phyloP scores from a whole-genome alignment of 2,113 vertebrate species.

The Leptosomus discolor region DNA sequence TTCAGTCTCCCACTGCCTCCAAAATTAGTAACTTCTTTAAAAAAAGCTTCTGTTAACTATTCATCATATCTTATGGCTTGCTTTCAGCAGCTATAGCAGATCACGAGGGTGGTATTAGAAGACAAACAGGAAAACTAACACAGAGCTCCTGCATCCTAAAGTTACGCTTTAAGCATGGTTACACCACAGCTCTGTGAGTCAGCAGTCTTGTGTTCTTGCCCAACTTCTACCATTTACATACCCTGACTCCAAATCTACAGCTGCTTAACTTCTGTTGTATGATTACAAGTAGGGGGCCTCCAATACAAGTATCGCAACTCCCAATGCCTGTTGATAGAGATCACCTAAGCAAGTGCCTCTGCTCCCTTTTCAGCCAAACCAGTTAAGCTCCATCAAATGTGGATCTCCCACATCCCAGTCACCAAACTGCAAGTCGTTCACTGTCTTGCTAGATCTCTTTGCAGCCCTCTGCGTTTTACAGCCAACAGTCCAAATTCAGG shows the following conservation, averaged over 20 bases:
- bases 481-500: not conserved
- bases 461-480: not conserved
- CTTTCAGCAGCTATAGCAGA: not conserved
- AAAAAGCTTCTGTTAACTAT: not conserved
- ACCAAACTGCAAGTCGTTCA: not conserved
- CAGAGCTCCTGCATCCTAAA: not conserved
- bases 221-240: not conserved
- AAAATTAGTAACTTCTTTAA: not conserved
- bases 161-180: not conserved
- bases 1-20: not conserved
- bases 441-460: not conserved
- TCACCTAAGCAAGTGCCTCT: not conserved
- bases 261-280: not conserved
- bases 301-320: not conserved
- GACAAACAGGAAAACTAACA: not conserved
- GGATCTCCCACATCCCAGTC: not conserved
- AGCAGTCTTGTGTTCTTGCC: not conserved
- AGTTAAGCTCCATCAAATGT: not conserved
- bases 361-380: not conserved
- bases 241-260: not conserved
- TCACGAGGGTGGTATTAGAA: not conserved
- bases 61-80: not conserved
- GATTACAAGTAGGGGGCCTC: not conserved
- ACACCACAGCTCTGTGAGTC: slow-evolving; percentile 1
- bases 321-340: not conserved